Evolutionary conservation across 1,140 invertebrate genomes (phyloP), one percentile per base, ranked within the genome.

Genomic region (Zaprionus davidi): DNA sequence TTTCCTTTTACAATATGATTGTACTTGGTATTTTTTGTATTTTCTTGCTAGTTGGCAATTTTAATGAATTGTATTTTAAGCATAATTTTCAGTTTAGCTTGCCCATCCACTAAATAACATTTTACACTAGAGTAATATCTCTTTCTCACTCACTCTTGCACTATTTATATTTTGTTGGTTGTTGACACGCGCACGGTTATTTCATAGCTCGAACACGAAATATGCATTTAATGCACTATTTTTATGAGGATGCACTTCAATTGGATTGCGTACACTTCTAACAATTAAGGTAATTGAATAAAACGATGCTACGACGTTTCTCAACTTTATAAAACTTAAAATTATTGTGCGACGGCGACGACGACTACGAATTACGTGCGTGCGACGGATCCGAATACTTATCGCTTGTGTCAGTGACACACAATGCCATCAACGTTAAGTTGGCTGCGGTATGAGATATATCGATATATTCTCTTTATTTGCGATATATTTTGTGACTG

Each of bases 61-160:
- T 81, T 70, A 63, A 26, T 71, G 74, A 90, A 90, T 66, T 88
- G 84, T 90, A 81, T 70, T 73, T 88, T 81, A 84, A 88, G 84
- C 84, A 88, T 88, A 78, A 71, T 84, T 34, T 34, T 84, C 65
- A 73, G 71, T 73, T 84, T 83, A 69, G 71, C 64, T 75, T 67
- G 34, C 28, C 59, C n/a, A 66, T 31, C 34, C 38, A 64, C 66
- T 34, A 34, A 69, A 53, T 63, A 58, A 36, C 53, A 76, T 66
- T 83, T 83, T 68, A 24, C 65, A 71, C 64, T 63, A 20, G n/a
- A 71, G 60, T 62, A 75, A 55, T 60, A 13, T 64, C 11, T 24
- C 24, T 20, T 41, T 81, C 68, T 65, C 63, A 44, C 36, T 72
- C 22, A 31, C 55, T 67, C 55, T 36, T 49, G 46, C 20, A 22